Percentiles rank a stretch among this genome's conserved stretches.
These are phyloP conservation scores for Phoxinus phoxinus DNA, from an alignment of 2,113 vertebrate genomes.

Conservation along the genomic window DNA sequence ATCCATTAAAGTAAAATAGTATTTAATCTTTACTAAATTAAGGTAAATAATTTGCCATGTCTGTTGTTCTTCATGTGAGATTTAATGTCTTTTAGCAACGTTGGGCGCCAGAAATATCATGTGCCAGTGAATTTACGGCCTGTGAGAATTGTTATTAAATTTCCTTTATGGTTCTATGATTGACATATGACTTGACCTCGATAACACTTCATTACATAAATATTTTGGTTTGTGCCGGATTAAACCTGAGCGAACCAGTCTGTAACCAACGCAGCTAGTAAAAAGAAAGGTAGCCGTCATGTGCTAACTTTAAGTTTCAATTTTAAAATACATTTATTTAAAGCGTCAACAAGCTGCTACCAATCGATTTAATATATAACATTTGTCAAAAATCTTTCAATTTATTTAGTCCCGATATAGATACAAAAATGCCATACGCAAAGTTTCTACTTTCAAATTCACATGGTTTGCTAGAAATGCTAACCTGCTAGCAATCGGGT, in stretches of 20 bases:
- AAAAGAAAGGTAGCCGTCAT: slow-evolving; percentile 1
- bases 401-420: not conserved
- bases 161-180: not conserved
- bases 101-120: not conserved
- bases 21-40: too few species aligned
- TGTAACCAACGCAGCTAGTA: not conserved
- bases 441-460: slow-evolving; percentile 13
- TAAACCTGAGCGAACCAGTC: slow-evolving; percentile 41
- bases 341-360: not conserved
- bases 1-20: too few species aligned
- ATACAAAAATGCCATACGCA: not conserved
- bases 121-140: not conserved
- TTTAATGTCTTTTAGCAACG: not conserved
- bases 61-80: not conserved
- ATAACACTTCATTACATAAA: not conserved
- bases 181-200: not conserved
- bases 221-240: not conserved
- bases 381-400: not conserved
- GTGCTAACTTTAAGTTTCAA: not conserved
- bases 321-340: not conserved
- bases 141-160: not conserved
- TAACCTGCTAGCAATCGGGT: not conserved
- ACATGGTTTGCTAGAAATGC: slow-evolving; percentile 28
- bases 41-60: not conserved
- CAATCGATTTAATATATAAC: not conserved